These are phyloP conservation scores for Notechis scutatus DNA, from an alignment of 2,113 vertebrate species.

Conservation along the genomic window DNA sequence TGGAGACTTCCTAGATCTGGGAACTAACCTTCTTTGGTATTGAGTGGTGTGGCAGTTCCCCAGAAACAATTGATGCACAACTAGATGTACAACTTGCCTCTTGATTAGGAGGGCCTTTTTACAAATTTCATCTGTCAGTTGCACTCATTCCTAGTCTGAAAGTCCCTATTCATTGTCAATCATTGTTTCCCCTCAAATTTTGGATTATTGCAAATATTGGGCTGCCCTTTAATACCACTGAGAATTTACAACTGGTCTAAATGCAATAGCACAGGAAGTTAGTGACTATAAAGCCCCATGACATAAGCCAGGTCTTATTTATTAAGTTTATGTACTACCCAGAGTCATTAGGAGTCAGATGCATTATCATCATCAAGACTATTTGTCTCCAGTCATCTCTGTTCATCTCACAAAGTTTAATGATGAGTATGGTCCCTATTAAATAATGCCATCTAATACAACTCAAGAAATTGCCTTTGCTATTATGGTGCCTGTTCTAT, in stretches of 20 bases:
- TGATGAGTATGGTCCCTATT: background rate
- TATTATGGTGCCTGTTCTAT: background rate
- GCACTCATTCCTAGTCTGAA: background rate
- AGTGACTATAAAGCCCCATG: background rate
- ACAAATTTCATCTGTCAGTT: background rate
- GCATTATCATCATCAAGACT: background rate
- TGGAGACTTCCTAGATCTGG: too few relatives aligned
- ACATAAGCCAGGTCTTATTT: background rate
- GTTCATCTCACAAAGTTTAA: background rate
- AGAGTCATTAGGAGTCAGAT: background rate
- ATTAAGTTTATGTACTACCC: background rate
- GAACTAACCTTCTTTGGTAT: too few relatives aligned
- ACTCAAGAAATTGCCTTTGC: background rate
- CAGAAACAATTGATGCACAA: too few relatives aligned
- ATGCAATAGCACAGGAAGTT: background rate
- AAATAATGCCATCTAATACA: background rate
- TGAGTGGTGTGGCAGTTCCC: too few relatives aligned
- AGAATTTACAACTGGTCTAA: background rate
- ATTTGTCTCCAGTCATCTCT: background rate
- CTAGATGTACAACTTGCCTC: background rate
- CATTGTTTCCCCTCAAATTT: background rate
- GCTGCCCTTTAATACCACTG: background rate
- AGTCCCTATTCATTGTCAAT: background rate
- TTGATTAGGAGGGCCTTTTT: background rate
- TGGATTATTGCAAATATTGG: background rate